Evolutionary conservation across 1,140 invertebrate genomes (phyloP), one percentile per base, ranked within the genome.

Genomic region (Caligus rogercresseyi): DNA sequence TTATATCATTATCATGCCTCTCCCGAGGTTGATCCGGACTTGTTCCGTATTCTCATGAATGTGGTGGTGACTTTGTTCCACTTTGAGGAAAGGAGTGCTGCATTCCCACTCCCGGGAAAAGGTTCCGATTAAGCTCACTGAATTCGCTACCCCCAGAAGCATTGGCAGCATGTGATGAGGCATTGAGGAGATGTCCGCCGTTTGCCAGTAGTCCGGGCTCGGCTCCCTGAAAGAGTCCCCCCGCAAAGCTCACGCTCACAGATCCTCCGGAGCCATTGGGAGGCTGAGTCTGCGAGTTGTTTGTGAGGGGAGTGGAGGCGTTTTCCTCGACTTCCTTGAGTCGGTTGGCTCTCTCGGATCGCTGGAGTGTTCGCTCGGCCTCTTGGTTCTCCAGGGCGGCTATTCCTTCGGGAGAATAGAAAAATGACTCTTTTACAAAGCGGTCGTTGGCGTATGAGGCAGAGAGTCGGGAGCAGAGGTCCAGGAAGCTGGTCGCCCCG

Each of bases 401-500:
- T 60, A 16, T 26, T 43, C 24, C 58, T 24, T 60, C 58, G 2
- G 4, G 13, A 1, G 61, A 63, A 14, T 16, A 54, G 20, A 58
- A 54, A 25, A 56, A 63, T 3, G 61, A 58, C 1, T 63, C 25
- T 16, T 1, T 16, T 16, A 14, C 15, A 25, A 59, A 63, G 1
- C 25, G 18, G 4, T 63, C 55, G 16, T 58, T 55, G 3, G 61
- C 52, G 1, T 56, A 16, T n/a, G n/a, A n/a, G 14, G 18, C 13
- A n/a, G 66, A 59, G 0, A 67, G 52, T 15, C 18, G 60, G 24
- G 64, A 61, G 23, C 53, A 63, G 18, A 67, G 54, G 23, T 64
- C 65, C 4, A 67, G 31, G 51, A 67, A 15, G 58, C 25, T 4
- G 66, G 66, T 18, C 66, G 25, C 24, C 63, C 16, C 19, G 43